A percentile compares a stretch with the other conserved stretches of the same genome.
Evolutionary conservation across 2,888 invertebrate genomes (phyloP).

Genomic region (Coleophora flavipennella): DNA sequence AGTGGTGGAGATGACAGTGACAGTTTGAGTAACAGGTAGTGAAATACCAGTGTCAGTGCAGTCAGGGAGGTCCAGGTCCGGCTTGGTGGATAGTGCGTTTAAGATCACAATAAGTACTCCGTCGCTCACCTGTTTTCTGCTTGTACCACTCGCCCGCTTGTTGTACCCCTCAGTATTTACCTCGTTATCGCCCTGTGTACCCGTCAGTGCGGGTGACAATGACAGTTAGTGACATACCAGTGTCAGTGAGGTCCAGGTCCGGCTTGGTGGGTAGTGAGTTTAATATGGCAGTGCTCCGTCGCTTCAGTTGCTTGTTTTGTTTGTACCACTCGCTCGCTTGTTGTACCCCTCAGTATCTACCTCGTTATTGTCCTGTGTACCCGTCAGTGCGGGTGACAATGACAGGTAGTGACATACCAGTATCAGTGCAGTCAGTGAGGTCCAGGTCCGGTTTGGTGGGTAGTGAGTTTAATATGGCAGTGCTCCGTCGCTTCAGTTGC

Average conservation of each 20-base stretch:
- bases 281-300: conserved; percentile 76
- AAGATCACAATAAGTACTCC: conserved; percentile 76
- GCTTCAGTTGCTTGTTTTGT: conserved; percentile 80
- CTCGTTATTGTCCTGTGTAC: no score
- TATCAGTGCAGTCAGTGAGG: conserved; percentile 55
- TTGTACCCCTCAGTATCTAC: conserved; percentile 79
- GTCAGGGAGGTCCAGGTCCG: conserved; percentile 64
- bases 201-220: no score
- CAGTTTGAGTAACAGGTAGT: no score
- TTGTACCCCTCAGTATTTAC: conserved; percentile 79
- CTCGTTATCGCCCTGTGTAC: no score
- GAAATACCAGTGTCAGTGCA: conserved; percentile 59
- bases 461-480: conserved; percentile 75
- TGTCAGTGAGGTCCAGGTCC: conserved; percentile 64
- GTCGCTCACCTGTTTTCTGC: conserved; percentile 79
- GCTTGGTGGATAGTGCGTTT: conserved; percentile 72
- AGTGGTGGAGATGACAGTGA: no score
- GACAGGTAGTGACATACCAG: conserved; percentile 33
- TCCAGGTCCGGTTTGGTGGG: conserved; percentile 67
- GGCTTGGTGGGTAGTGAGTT: conserved; percentile 73
- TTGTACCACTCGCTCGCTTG: conserved; percentile 83
- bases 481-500: conserved; percentile 78
- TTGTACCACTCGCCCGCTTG: conserved; percentile 83
- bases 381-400: no score
- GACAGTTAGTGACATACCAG: no score